Conservation (phyloP, 1,140 invertebrate species). For the Danaus melanippus region DNA sequence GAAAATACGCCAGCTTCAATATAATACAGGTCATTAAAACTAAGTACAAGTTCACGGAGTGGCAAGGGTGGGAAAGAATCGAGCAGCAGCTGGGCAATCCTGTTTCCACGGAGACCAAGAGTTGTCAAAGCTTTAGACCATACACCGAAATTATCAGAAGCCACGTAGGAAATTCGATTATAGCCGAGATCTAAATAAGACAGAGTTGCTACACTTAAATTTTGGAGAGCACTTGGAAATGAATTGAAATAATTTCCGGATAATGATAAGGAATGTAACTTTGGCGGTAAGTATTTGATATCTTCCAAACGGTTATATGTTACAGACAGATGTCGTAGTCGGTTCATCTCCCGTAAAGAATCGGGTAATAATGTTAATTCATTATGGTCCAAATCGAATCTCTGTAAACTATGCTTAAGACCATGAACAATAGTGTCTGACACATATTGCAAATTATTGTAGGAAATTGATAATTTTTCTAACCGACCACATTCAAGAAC, state of each 20-base stretch:
- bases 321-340: slow-evolving; percentile 82
- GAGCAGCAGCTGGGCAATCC: slow-evolving; percentile 78
- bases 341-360: slow-evolving; percentile 74
- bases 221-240: slow-evolving; percentile 77
- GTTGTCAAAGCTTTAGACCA: slow-evolving; percentile 85
- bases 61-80: slow-evolving; percentile 79
- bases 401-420: slow-evolving; percentile 78
- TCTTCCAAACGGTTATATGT: slow-evolving; percentile 82
- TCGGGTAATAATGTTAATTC: slow-evolving; percentile 76
- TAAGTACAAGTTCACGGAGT: slow-evolving; percentile 86
- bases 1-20: slow-evolving; percentile 81
- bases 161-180: slow-evolving; percentile 82
- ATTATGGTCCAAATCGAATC: slow-evolving; percentile 86
- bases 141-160: slow-evolving; percentile 76
- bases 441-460: slow-evolving; percentile 78
- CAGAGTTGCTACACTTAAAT: slow-evolving; percentile 76
- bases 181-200: slow-evolving; percentile 87
- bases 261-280: slow-evolving; percentile 80
- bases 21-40: slow-evolving; percentile 85
- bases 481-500: slow-evolving; percentile 77
- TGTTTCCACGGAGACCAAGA: slow-evolving; percentile 85
- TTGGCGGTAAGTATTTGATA: slow-evolving; percentile 59
- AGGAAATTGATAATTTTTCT: slow-evolving; percentile 81
- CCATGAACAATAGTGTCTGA: slow-evolving; percentile 78
- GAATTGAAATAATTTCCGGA: slow-evolving; percentile 81